Conservation (phyloP, 1,140 invertebrate species). For the Propsilocerus akamusi region DNA sequence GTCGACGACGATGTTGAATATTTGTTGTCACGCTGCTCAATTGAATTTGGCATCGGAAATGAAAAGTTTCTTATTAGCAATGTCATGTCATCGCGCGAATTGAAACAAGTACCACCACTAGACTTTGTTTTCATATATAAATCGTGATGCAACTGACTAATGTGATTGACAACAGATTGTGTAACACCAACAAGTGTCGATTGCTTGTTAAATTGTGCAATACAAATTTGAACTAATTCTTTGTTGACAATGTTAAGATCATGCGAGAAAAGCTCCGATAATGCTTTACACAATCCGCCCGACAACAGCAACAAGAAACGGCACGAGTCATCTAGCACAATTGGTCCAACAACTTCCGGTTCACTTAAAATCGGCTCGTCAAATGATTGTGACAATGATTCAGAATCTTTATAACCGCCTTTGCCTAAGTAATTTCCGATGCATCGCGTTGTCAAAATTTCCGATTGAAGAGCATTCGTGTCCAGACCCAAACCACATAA, state of each 20-base stretch:
- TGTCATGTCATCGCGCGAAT: conserved; percentile 54
- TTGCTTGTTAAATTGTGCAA: conserved; percentile 64
- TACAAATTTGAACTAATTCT: conserved; percentile 56
- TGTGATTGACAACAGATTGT: conserved; percentile 72
- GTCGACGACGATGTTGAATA: background rate
- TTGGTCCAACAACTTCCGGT: conserved; percentile 64
- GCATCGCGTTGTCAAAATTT: conserved; percentile 54
- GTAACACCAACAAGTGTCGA: conserved; percentile 63
- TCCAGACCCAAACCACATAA: conserved; percentile 53
- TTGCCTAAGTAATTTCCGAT: conserved; percentile 82
- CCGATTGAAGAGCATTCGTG: conserved; percentile 39
- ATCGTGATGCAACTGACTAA: conserved; percentile 67
- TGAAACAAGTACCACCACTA: conserved; percentile 24
- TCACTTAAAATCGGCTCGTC: conserved; percentile 66
- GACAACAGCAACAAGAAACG: conserved; percentile 76
- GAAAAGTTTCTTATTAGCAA: conserved; percentile 74
- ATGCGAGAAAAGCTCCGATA: conserved; percentile 52
- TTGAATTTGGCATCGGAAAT: conserved; percentile 38
- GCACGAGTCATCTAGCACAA: conserved; percentile 58
- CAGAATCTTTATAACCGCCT: conserved; percentile 68
- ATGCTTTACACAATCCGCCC: conserved; percentile 61
- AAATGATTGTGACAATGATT: conserved; percentile 41
- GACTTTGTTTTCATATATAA: conserved; percentile 42
- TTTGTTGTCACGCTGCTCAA: conserved; percentile 14
- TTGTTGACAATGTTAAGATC: conserved; percentile 62